These are phyloP conservation scores for Melanophora roralis DNA, from an alignment of 2,888 invertebrate species.

Conservation along the genomic window DNA sequence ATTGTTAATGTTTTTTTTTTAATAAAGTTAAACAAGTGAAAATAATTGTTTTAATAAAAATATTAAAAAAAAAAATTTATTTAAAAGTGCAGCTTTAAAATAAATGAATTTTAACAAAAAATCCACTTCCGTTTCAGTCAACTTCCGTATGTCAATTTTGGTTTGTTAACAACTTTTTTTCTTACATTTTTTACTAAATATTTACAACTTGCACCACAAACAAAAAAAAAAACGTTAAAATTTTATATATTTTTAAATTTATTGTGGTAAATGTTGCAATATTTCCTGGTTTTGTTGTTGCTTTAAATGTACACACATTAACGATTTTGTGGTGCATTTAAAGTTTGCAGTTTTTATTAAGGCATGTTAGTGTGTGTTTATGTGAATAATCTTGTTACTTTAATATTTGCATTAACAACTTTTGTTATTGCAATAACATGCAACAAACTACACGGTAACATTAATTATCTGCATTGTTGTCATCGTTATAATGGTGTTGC, in stretches of 20 bases:
- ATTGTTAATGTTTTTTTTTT: not conserved
- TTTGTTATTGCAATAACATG: not conserved
- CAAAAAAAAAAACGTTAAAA: too few relatives aligned
- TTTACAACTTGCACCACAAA: not conserved
- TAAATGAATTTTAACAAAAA: conserved; percentile 62
- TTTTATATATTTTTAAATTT: too few relatives aligned
- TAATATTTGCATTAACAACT: conserved; percentile 1
- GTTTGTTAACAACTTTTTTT: conserved; percentile 50
- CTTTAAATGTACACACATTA: too few relatives aligned
- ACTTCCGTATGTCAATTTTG: conserved; percentile 59
- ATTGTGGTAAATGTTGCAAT: not conserved
- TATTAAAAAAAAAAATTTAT: not conserved
- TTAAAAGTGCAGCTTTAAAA: conserved; percentile 25
- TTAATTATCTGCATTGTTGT: conserved; percentile 30
- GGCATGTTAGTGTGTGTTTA: not conserved
- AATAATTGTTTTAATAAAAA: conserved; percentile 1
- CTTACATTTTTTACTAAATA: not conserved
- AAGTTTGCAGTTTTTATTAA: conserved; percentile 5
- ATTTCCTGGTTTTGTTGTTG: not conserved
- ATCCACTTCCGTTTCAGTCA: conserved; percentile 61
- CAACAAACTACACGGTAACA: conserved; percentile 16
- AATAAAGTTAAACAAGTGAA: conserved; percentile 15
- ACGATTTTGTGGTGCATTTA: not conserved
- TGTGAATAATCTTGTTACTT: not conserved
- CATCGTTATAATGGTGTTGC: conserved; percentile 40